phyloP scores from a whole-genome alignment of 1,140 invertebrate species.

The Zaprionus kolodkinae region DNA sequence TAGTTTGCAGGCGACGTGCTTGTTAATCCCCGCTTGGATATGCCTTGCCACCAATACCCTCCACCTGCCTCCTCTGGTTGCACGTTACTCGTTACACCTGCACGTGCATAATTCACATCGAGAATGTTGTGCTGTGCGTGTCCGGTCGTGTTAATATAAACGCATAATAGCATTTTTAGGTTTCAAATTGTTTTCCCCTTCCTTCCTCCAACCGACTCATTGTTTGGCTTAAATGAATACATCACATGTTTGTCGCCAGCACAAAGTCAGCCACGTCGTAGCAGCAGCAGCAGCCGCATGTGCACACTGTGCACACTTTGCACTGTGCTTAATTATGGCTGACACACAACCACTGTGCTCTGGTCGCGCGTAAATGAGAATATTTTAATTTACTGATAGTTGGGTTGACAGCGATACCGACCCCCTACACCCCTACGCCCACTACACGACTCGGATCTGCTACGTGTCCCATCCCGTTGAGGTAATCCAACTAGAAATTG shows the following conservation, averaged over 20 bases:
- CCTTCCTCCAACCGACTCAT: not conserved
- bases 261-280: constrained; percentile 11
- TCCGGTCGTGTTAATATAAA: constrained; percentile 74
- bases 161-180: constrained; percentile 77
- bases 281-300: no score
- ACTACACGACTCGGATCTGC: not conserved
- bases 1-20: constrained; percentile 79
- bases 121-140: constrained; percentile 12
- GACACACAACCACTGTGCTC: constrained; percentile 62
- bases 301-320: constrained; percentile 22
- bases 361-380: constrained; percentile 66
- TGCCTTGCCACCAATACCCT: constrained; percentile 33
- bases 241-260: constrained; percentile 58
- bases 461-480: not conserved
- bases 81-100: constrained; percentile 9
- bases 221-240: constrained; percentile 73
- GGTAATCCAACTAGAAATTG: constrained; percentile 9
- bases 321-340: constrained; percentile 61
- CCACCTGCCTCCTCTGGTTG: constrained; percentile 15
- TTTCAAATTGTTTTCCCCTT: constrained; percentile 71
- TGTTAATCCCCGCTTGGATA: constrained; percentile 62
- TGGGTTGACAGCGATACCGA: not conserved
- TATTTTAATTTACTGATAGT: constrained; percentile 54
- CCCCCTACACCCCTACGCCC: not conserved
- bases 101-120: constrained; percentile 24